Base-by-base conservation (phyloP, 2,113 vertebrate genomes). In the Cyphomyrus discorhynchus region DNA sequence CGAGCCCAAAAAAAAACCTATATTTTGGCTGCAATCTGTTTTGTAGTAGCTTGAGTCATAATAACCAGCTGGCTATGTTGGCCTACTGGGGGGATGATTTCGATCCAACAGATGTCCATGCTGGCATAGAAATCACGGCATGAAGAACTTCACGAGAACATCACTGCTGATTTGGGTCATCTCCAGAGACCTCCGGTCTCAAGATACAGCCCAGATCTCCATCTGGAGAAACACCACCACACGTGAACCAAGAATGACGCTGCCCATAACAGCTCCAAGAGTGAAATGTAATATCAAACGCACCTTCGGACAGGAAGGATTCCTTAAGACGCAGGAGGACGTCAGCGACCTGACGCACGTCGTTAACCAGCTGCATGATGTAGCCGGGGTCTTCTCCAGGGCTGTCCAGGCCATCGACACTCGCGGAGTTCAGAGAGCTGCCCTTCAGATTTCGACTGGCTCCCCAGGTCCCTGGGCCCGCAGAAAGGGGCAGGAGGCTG, bases 351-450 rank as follows among this genome's bases (percentile, higher is more conserved):
- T 94, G 97, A 86, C 96, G 95, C 92, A 97, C 95, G 91, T 97
- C 96, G n/a, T 96, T 96, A 91, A 97, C 95, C 92, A 96, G 92
- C 86, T 95, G 94, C 94, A 96, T 96, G 93, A 97, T 97, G 88
- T 98, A 96, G 91, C 97, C 97, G 4, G 97, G 97, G 91, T 99
- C 98, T 93, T 96, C 97, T 90, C 95, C 93, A 0, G 97, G 93
- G 82, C 93, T 96, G 90, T 97, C 97, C 90, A 94, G 92, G 77
- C 94, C 94, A 84, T 96, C 94, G 0, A 87, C 90, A 94, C 95
- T 95, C 45, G 95, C 92, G 52, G 95, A 94, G 95, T 95, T 96
- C 93, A 94, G 91, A 1, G 96, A 96, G 89, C 94, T 94, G 49
- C 95, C 97, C 93, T 97, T 95, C 87, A 95, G 94, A 90, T 92